Evolutionary conservation across 30 jellyfish, hydroid and myxozoan genomes (phyloP).

Genomic region (Aurelia sp.): DNA sequence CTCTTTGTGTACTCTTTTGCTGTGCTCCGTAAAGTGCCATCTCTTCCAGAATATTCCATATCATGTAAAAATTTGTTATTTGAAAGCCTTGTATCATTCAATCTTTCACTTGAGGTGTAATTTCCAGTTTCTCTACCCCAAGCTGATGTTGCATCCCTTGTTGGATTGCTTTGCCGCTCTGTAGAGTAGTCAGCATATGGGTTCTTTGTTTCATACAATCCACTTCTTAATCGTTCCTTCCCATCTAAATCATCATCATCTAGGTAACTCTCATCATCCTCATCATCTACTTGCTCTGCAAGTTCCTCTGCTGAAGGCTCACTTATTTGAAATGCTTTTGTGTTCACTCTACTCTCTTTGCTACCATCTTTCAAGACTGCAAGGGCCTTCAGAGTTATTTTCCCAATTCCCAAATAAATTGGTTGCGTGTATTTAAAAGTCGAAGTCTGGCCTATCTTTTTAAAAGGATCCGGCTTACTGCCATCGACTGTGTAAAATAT

Average conservation of each 20-base stretch:
- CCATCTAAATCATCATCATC: constrained; percentile 26
- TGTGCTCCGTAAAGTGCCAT: neutral
- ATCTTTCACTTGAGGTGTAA: neutral
- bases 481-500: constrained; percentile 91
- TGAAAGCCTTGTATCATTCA: neutral
- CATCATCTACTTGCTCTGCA: constrained; percentile 18
- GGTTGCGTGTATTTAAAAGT: constrained; percentile 83
- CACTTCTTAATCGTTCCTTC: neutral
- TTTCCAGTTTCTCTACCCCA: constrained; percentile 22
- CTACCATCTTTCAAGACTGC: constrained; percentile 86
- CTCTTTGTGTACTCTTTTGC: constrained; percentile 20
- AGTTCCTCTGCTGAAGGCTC: constrained; percentile 58
- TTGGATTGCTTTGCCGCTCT: neutral
- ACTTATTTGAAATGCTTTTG: constrained; percentile 85
- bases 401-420: constrained; percentile 77
- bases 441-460: constrained; percentile 77
- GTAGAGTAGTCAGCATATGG: neutral
- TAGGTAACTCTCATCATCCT: neutral
- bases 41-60: constrained; percentile 13
- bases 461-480: constrained; percentile 95
- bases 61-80: constrained; percentile 16
- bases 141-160: neutral
- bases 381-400: constrained; percentile 83
- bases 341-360: constrained; percentile 84
- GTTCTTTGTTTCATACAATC: constrained; percentile 7